Evolutionary conservation across 2,888 invertebrate species (phyloP).

Genomic region (Xylocampa areola): DNA sequence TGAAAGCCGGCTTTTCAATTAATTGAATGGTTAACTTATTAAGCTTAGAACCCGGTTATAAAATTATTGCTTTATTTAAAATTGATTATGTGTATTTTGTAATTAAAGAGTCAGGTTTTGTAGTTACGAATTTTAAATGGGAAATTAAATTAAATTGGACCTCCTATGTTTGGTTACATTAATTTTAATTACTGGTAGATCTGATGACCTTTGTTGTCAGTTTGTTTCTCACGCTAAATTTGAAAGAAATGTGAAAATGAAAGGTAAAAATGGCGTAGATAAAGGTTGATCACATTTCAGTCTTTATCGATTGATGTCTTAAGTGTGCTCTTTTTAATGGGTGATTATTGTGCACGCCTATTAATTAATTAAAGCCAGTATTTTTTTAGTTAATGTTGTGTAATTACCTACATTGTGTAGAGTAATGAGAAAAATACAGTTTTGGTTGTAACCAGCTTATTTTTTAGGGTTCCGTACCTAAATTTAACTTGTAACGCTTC

Average conservation of each 20-base stretch:
- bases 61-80: slow-evolving; percentile 55
- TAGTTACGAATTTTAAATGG: slow-evolving; percentile 55
- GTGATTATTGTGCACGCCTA: background rate
- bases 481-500: no score
- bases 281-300: background rate
- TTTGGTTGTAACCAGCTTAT: no score
- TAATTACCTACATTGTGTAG: no score
- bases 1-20: slow-evolving; percentile 62
- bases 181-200: slow-evolving; percentile 45
- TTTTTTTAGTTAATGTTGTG: no score
- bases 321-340: slow-evolving; percentile 20
- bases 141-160: slow-evolving; percentile 51
- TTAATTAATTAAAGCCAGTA: no score
- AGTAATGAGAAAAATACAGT: no score
- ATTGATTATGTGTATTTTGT: slow-evolving; percentile 49
- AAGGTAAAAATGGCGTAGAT: background rate
- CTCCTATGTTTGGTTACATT: slow-evolving; percentile 47
- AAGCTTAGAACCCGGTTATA: slow-evolving; percentile 56
- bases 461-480: no score
- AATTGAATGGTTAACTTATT: slow-evolving; percentile 52
- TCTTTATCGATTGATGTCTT: background rate
- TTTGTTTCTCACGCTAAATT: slow-evolving; percentile 41
- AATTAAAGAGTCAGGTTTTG: slow-evolving; percentile 46
- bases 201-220: slow-evolving; percentile 39
- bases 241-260: slow-evolving; percentile 12